Base-by-base conservation (phyloP, 2,888 invertebrate genomes). In the Lasioglossum pauxillum region DNA sequence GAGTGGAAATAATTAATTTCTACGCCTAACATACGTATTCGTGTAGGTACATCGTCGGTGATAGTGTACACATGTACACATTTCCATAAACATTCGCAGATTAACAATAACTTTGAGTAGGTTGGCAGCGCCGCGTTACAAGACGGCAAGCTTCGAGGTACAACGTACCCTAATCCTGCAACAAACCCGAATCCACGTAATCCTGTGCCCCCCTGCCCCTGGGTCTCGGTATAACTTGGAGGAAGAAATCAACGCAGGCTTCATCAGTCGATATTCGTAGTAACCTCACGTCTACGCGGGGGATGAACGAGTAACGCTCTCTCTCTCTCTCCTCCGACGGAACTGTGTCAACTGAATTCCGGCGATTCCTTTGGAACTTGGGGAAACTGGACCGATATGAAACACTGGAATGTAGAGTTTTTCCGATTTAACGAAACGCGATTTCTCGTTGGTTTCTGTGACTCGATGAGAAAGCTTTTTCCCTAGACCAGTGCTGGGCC, bases 81-180 rank as follows among this genome's bases (percentile, higher is more conserved):
- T 35, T 67, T 31, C 31, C 35, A 35, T 35, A 69, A 69, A 35
- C 19, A 69, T 69, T 35, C 38, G 35, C 10, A 23, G 38, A 60
- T 19, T 80, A 81, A 74, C 71, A 86, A 85, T 77, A 84, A 82
- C 73, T 73, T 64, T 35, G 64, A 44, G 35, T 76, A 46, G 76
- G 78, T 80, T 71, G 83, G 71, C 75, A n/a, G 64, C 44, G 35
- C 64, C 75, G 71, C 35, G 82, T 79, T 83, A 82, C 86, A 86
- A 57, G 80, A 35, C 72, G 46, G 80, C 78, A 74, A 80, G 75
- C 79, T 73, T 73, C 71, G 57, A 69, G 27, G 67, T 75, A 82
- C 90, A 89, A 87, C 78, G 81, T 69, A 41, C 75, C 76, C 76
- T 90, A 90, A 90, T 90, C 87, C 89, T 75, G 83, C 81, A 85